Evolutionary conservation across 2,888 invertebrate species (phyloP).

Genomic region (Polietes domitor): DNA sequence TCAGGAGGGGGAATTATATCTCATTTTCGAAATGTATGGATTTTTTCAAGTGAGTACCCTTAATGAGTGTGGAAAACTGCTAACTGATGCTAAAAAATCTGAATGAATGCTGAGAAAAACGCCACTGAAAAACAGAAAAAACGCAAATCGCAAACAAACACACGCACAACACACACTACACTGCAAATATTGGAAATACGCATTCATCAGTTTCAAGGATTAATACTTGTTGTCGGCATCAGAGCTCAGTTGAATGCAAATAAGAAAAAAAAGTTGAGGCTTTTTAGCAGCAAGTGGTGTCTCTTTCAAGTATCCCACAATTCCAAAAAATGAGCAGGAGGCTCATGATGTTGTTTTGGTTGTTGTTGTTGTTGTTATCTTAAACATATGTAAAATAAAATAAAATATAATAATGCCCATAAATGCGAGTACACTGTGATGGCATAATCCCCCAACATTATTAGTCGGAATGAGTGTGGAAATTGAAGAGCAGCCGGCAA

Average conservation of each 20-base stretch:
- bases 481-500: conserved; percentile 27
- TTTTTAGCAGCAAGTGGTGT: background rate
- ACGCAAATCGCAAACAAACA: too few species aligned
- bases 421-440: background rate
- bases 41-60: background rate
- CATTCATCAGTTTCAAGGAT: background rate
- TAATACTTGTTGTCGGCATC: background rate
- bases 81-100: background rate
- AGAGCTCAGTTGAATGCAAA: background rate
- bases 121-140: background rate
- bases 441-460: conserved; percentile 35
- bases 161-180: too few species aligned
- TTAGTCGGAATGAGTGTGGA: conserved; percentile 29
- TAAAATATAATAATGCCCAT: background rate
- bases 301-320: conserved; percentile 12
- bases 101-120: background rate
- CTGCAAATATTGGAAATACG: background rate
- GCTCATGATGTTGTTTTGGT: background rate
- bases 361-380: conserved; percentile 27
- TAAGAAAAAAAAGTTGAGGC: background rate
- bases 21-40: too few species aligned
- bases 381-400: conserved; percentile 38
- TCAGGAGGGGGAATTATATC: too few species aligned
- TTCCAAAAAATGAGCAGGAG: background rate
- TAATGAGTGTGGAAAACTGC: background rate